A percentile compares a stretch with the other conserved stretches of the same genome.
These are phyloP conservation scores for Nomada fucata DNA, from an alignment of 2,888 invertebrate species.

Conservation along the genomic window DNA sequence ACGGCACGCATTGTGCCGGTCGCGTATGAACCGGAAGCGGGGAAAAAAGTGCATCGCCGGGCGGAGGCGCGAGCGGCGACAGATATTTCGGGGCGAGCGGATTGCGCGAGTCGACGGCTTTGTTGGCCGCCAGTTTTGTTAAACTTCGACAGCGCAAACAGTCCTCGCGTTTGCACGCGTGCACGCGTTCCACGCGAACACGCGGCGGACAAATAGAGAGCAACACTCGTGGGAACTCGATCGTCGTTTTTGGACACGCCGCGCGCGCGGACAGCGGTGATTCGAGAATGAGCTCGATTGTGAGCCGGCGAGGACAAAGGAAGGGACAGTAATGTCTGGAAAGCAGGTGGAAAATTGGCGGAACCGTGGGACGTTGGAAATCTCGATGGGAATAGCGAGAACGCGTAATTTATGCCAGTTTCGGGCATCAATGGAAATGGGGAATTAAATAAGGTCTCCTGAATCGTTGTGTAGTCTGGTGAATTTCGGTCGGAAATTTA, in stretches of 20 bases:
- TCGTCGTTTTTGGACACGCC: conserved; percentile 23
- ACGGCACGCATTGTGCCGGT: conserved; percentile 15
- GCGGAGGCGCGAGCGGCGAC: conserved; percentile 12
- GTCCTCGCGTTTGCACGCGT: conserved; percentile 25
- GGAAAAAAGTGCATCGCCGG: conserved; percentile 44
- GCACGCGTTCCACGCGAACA: not conserved
- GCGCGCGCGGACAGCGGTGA: conserved; percentile 11
- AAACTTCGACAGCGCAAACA: conserved; percentile 50
- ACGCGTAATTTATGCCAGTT: too few species aligned
- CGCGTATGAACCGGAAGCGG: conserved; percentile 39
- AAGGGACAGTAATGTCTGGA: not conserved
- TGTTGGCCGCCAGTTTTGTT: conserved; percentile 52
- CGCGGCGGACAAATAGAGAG: too few species aligned
- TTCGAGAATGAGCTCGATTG: conserved; percentile 49
- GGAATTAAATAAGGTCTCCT: too few species aligned
- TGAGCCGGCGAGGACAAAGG: conserved; percentile 31
- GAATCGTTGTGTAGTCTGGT: too few species aligned
- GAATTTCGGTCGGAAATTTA: too few species aligned
- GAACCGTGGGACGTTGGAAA: not conserved
- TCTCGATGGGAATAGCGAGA: not conserved
- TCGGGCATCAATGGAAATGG: too few species aligned
- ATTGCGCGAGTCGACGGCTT: conserved; percentile 49
- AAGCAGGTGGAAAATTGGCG: not conserved
- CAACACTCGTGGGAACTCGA: not conserved
- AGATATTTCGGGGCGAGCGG: conserved; percentile 47